Evolutionary conservation across 2,113 vertebrate genomes (phyloP), one percentile per base, ranked within the genome.

Genomic region (Hassar affinis): DNA sequence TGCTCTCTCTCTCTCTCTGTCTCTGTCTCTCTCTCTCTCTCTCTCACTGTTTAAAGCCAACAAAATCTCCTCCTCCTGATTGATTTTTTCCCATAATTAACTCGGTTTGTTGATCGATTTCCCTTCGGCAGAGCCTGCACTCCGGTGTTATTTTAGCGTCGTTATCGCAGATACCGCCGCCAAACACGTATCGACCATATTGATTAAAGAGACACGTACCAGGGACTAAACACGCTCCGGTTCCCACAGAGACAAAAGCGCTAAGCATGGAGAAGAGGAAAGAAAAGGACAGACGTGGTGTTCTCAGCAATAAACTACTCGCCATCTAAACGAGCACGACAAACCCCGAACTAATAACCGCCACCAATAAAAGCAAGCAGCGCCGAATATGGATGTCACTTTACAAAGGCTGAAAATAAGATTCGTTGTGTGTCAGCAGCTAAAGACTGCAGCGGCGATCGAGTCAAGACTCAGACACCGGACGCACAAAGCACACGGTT

Each of bases 71-170:
- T 93, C 93, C 93, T 94, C 91, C 92, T 94, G 94, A 95, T 95
- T 94, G 94, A 95, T 95, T 95, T 94, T 94, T 93, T 93, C 91
- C 90, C 89, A 93, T 93, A 94, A 95, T 95, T 94, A 95, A 95
- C 94, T 94, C 93, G 92, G 92, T 94, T 87, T 93, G 91, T 89
- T 89, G 91, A 95, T 94, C 92, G 94, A 95, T 95, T 94, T 94
- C 89, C 94, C 88, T 92, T 93, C 88, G 88, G 90, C 91, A 86
- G 90, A 83, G 88, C 84, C 87, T 86, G 87, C 89, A 87, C 88
- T 90, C 86, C 88, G 91, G 86, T 88, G 89, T 89, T 85, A 85
- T 88, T 90, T 90, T 89, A 80, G 89, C 85, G 86, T 88, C 84
- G 90, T 87, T 89, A 91, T 91, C 89, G 86, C 90, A 78, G 87